phyloP scores from a whole-genome alignment of 1,140 invertebrate species.

The Procambarus clarkii region DNA sequence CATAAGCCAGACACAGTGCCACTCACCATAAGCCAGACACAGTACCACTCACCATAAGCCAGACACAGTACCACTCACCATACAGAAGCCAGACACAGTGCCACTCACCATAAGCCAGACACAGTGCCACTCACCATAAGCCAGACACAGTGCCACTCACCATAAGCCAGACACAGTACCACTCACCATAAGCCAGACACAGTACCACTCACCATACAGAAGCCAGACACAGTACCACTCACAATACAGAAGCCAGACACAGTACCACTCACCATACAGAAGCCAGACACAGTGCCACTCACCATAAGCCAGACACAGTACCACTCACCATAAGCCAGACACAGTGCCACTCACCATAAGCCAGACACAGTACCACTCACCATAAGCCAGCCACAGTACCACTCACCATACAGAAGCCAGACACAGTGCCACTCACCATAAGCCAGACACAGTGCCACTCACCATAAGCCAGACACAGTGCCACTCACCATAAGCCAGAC shows the following conservation, averaged over 20 bases:
- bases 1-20: slow-evolving; percentile 10
- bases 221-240: not conserved
- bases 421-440: slow-evolving; percentile 27
- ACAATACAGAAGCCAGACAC: too few relatives aligned
- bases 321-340: slow-evolving; percentile 38
- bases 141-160: not conserved
- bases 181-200: slow-evolving; percentile 40
- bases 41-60: slow-evolving; percentile 35
- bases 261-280: slow-evolving; percentile 44
- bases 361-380: not conserved
- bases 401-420: slow-evolving; percentile 53
- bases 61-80: slow-evolving; percentile 8
- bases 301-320: slow-evolving; percentile 26
- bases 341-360: slow-evolving; percentile 38
- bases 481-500: slow-evolving; percentile 38
- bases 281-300: not conserved
- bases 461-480: slow-evolving; percentile 30
- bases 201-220: slow-evolving; percentile 44
- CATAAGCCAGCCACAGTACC: not conserved
- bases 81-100: slow-evolving; percentile 22
- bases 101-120: slow-evolving; percentile 38
- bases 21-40: slow-evolving; percentile 40
- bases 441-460: not conserved
- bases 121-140: slow-evolving; percentile 38
- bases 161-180: slow-evolving; percentile 1